Evolutionary conservation across 2,797 vertebrate genomes (phyloP).

Genomic region (Premnoplex brunnescens): DNA sequence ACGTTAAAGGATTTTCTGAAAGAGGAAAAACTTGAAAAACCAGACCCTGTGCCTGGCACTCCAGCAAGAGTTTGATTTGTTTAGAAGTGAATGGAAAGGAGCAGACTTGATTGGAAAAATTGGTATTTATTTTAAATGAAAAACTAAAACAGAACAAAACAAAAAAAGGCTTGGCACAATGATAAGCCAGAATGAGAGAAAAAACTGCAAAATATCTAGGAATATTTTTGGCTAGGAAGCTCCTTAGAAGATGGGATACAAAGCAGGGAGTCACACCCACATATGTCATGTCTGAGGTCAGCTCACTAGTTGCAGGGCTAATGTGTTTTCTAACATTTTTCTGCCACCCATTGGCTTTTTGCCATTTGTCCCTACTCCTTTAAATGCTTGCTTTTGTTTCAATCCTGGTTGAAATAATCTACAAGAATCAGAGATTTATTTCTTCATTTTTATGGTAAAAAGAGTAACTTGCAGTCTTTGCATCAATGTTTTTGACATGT

Average conservation of each 20-base stretch:
- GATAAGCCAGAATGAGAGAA: background rate
- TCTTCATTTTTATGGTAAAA: background rate
- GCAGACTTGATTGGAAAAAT: background rate
- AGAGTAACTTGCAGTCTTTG: background rate
- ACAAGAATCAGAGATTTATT: background rate
- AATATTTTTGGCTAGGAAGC: background rate
- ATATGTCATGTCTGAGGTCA: background rate
- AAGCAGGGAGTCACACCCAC: background rate
- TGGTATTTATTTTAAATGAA: background rate
- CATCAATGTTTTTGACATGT: background rate
- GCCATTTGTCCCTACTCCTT: background rate
- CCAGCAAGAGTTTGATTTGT: background rate
- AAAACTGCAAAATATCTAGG: background rate
- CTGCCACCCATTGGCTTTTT: background rate
- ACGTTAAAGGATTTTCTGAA: background rate
- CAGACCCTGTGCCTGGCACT: background rate
- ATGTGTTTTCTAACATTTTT: background rate
- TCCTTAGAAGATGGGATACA: background rate
- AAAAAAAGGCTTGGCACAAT: background rate
- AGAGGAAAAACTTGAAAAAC: constrained; percentile 18
- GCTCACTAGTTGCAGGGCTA: background rate
- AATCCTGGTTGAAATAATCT: background rate
- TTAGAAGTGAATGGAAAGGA: background rate
- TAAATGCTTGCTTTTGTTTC: background rate
- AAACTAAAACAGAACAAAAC: background rate